Conservation (phyloP, 2,113 vertebrate genomes). For the Chinchilla lanigera region DNA sequence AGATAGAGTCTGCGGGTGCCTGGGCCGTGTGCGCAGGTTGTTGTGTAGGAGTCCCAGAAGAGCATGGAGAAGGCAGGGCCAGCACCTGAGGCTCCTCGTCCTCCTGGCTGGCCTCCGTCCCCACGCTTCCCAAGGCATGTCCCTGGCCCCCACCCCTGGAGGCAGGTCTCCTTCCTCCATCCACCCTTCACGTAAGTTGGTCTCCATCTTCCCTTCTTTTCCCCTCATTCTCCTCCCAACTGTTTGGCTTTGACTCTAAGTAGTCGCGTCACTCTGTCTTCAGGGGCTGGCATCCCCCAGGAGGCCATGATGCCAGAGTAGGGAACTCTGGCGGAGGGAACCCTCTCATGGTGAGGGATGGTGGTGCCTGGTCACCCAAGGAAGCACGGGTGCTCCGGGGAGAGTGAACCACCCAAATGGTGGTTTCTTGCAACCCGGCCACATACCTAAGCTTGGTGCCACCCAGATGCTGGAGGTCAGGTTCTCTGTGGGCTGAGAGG, state of each 20-base stretch:
- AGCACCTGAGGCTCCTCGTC: background rate
- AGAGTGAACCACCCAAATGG: background rate
- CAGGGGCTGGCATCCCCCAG: background rate
- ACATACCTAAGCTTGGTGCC: background rate
- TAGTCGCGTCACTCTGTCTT: background rate
- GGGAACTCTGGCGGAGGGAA: background rate
- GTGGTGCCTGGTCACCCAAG: background rate
- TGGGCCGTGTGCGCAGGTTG: background rate
- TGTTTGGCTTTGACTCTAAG: background rate
- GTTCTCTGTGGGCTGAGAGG: background rate
- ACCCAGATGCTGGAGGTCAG: background rate
- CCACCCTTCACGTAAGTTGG: constrained; percentile 54
- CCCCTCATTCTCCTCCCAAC: background rate
- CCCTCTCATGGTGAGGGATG: background rate
- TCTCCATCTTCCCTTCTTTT: background rate
- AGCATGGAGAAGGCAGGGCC: constrained; percentile 39
- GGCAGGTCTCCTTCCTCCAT: background rate
- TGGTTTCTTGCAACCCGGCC: background rate
- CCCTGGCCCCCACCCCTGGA: background rate
- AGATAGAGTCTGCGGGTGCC: constrained; percentile 73
- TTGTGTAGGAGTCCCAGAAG: constrained; percentile 67
- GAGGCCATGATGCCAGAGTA: background rate
- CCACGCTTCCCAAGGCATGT: background rate
- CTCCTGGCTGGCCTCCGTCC: background rate
- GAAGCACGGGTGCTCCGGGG: background rate